phyloP scores from a whole-genome alignment of 2,113 vertebrate species.

The Cynoglossus semilaevis region DNA sequence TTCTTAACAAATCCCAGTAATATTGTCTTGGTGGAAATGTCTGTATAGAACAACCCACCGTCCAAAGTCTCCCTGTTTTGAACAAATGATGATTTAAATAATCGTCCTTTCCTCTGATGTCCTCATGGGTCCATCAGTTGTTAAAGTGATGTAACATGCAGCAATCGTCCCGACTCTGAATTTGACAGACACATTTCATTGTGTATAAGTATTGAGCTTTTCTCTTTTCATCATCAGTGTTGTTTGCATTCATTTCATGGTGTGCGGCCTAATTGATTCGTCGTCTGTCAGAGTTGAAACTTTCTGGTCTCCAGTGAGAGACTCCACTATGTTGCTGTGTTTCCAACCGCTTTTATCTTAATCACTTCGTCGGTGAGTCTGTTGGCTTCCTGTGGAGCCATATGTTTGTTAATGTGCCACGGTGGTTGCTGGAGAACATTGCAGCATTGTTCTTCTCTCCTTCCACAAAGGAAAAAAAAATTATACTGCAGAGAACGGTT shows the following conservation, averaged over 20 bases:
- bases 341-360: constrained; percentile 7
- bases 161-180: constrained; percentile 30
- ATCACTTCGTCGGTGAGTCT: constrained; percentile 37
- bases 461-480: constrained; percentile 17
- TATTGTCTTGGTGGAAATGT: no score
- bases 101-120: constrained; percentile 15
- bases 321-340: constrained; percentile 34
- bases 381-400: constrained; percentile 16
- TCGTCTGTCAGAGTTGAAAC: constrained; percentile 13
- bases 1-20: no score
- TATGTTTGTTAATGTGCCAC: constrained; percentile 24
- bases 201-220: constrained; percentile 5
- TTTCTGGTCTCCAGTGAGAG: constrained; percentile 16
- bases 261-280: constrained; percentile 8
- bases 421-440: neutral
- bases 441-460: constrained; percentile 7
- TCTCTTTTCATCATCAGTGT: neutral
- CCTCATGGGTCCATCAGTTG: constrained; percentile 34
- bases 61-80: constrained; percentile 22
- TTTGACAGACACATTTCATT: constrained; percentile 26
- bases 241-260: neutral
- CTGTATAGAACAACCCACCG: no score
- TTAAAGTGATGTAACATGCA: constrained; percentile 44
- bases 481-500: constrained; percentile 4
- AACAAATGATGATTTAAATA: constrained; percentile 1